phyloP scores from a whole-genome alignment of 2,797 vertebrate species.

The Gymnoscopelus braueri region DNA sequence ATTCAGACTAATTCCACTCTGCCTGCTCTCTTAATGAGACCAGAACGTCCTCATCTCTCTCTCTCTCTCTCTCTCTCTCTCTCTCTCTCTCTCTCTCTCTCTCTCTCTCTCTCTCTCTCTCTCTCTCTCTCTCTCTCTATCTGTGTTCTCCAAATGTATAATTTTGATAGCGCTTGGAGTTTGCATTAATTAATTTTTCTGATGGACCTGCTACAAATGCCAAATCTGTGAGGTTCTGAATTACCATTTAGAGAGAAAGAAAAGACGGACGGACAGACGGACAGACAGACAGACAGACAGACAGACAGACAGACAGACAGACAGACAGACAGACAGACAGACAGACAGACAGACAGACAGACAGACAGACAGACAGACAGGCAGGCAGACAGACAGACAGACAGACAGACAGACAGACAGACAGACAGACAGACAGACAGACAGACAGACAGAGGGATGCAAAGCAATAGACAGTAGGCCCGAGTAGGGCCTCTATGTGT shows the following conservation, averaged over 20 bases:
- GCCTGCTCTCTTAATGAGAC: constrained; percentile 99
- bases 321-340: background rate
- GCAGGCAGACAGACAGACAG: constrained; percentile 2
- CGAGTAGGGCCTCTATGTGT: background rate
- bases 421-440: background rate
- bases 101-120: constrained; percentile 67
- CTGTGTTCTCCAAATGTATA: constrained; percentile 93
- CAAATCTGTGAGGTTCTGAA: constrained; percentile 89
- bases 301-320: background rate
- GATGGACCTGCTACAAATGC: constrained; percentile 95
- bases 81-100: constrained; percentile 76
- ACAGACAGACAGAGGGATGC: background rate
- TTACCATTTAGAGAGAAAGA: constrained; percentile 80
- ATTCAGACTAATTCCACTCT: constrained; percentile 99
- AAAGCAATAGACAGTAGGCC: background rate
- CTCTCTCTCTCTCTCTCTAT: constrained; percentile 75
- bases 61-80: constrained; percentile 82
- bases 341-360: constrained; percentile 9
- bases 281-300: constrained; percentile 9
- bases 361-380: background rate
- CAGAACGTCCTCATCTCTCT: constrained; percentile 93
- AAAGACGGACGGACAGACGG: background rate
- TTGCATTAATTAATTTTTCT: constrained; percentile 98
- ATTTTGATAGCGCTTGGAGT: constrained; percentile 98
- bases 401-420: constrained; percentile 8